Evolutionary conservation across 2,797 vertebrate genomes (phyloP), one percentile per base, ranked within the genome.

Genomic region (Sebastes taczanowskii): DNA sequence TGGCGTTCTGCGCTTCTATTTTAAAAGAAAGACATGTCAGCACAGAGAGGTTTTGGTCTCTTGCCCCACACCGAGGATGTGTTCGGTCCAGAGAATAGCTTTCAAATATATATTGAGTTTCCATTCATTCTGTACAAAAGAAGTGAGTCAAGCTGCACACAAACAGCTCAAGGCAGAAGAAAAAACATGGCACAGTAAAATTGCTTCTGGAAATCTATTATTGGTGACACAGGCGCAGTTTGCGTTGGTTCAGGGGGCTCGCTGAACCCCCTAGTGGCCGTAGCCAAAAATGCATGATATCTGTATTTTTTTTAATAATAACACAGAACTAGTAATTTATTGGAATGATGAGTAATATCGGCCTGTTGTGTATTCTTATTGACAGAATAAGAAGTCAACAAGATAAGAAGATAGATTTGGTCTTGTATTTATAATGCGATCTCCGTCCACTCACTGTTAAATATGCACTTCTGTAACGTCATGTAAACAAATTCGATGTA

Each of bases 1-100:
- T 89, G 84, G 87, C 76, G 49, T 89, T 88, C 85, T 67, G 74
- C 68, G 73, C 76, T 71, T 68, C 61, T 68, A 49, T 84, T 63
- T 71, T 58, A 70, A 73, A 73, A 86, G 80, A 86, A 85, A 89
- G 90, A 71, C 49, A 65, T 64, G 82, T 74, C 79, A 63, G 77
- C 1, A 14, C 8, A 9, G 49, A 76, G 62, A 73, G 74, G 58
- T 85, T 85, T 64, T 72, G 61, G 66, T 86, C 80, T 78, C 65
- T 63, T 67, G 71, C 71, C 68, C 65, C 59, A n/a, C 52, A 66
- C 35, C 55, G 34, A 67, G 85, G 78, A 84, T 74, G 55, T 69
- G 69, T 89, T 86, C 78, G 74, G 71, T 87, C 77, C 80, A 52
- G 46, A 81, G 42, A 86, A 58, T 53, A 34, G 69, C 58, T 85